Conservation (phyloP, 2,888 invertebrate genomes). For the Dicyrtoma fusca region DNA sequence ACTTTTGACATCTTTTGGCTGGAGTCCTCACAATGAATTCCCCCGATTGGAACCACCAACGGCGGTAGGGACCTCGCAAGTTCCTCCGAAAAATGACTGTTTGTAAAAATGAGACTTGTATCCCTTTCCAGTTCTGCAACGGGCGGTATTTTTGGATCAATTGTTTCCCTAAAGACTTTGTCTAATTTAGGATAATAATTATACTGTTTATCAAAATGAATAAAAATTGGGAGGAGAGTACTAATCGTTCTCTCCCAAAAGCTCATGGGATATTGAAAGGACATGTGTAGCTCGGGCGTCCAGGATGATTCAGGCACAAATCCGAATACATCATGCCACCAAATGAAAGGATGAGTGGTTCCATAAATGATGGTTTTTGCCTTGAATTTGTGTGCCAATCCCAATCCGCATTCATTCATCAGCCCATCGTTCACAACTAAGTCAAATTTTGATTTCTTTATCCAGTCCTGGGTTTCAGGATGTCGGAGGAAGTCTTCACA, state of each 20-base stretch:
- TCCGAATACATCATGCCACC: slow-evolving; percentile 41
- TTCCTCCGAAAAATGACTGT: slow-evolving; percentile 43
- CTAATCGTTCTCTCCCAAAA: slow-evolving; percentile 38
- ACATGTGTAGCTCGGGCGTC: slow-evolving; percentile 38
- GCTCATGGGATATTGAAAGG: slow-evolving; percentile 40
- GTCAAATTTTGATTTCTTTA: slow-evolving; percentile 43
- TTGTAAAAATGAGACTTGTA: slow-evolving; percentile 45
- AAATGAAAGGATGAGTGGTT: slow-evolving; percentile 41
- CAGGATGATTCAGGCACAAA: background rate
- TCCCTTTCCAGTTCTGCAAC: slow-evolving; percentile 42
- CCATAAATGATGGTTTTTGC: slow-evolving; percentile 45
- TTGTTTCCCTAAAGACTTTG: slow-evolving; percentile 24
- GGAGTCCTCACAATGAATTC: slow-evolving; percentile 29
- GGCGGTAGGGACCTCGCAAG: slow-evolving; percentile 15
- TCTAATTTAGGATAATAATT: slow-evolving; percentile 41
- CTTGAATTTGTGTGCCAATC: slow-evolving; percentile 40
- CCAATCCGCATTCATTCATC: slow-evolving; percentile 50
- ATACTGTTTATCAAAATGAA: slow-evolving; percentile 25
- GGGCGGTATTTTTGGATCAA: slow-evolving; percentile 38
- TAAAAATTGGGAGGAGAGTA: slow-evolving; percentile 26
- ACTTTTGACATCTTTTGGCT: slow-evolving; percentile 29
- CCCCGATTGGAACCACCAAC: slow-evolving; percentile 23
- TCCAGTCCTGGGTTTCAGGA: slow-evolving; percentile 38
- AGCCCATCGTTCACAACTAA: slow-evolving; percentile 45
- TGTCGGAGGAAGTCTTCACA: slow-evolving; percentile 40